These are phyloP conservation scores for Engraulis encrasicolus DNA, from an alignment of 2,113 vertebrate genomes.

Conservation along the genomic window DNA sequence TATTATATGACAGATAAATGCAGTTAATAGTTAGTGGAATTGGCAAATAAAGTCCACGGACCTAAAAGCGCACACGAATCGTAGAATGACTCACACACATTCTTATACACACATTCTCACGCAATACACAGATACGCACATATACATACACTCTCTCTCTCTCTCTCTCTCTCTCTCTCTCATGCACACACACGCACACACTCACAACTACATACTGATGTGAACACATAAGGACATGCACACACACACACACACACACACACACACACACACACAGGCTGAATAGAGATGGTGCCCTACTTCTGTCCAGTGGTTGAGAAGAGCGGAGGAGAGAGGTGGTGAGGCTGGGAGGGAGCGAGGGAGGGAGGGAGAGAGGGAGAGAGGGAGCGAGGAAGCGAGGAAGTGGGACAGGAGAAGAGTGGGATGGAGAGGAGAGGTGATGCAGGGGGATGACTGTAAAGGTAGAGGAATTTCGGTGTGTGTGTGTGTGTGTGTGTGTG, in stretches of 20 bases:
- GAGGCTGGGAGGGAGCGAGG: slow-evolving; percentile 27
- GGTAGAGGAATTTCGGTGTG: no score
- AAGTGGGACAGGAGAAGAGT: slow-evolving; percentile 7
- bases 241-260: not conserved
- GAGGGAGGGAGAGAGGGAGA: not conserved
- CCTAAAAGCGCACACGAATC: no score
- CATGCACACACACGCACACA: not conserved
- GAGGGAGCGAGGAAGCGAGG: not conserved
- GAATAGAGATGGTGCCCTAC: not conserved
- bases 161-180: no score
- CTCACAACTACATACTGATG: no score
- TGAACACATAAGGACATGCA: not conserved
- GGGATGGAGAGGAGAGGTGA: not conserved
- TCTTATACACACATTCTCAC: no score
- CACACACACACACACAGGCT: not conserved
- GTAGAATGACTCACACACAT: no score
- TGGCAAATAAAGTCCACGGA: no score
- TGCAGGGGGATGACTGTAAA: not conserved
- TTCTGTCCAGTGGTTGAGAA: not conserved
- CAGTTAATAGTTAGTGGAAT: no score
- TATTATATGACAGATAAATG: no score
- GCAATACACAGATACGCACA: not conserved
- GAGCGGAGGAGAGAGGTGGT: not conserved
- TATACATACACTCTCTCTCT: no score
- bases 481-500: no score